Percentiles rank a stretch among this genome's conserved stretches.
Evolutionary conservation across 1,140 invertebrate genomes (phyloP).

Genomic region (Drosophila punjabiensis): DNA sequence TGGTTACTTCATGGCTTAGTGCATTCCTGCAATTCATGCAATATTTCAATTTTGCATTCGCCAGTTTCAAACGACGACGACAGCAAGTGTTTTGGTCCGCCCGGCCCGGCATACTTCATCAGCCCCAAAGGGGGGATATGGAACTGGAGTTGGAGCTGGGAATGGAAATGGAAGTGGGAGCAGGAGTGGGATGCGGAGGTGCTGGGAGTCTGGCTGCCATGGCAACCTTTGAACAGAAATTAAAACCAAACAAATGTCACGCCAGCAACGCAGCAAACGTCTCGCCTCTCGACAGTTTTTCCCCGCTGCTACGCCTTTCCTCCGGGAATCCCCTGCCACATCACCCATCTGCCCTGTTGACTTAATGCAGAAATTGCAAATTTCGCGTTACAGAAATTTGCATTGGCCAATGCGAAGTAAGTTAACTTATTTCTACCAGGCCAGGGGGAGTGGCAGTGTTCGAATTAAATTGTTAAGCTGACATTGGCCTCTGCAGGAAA

Average conservation of each 20-base stretch:
- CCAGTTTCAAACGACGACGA: conserved; percentile 28
- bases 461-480: conserved; percentile 67
- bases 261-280: conserved; percentile 48
- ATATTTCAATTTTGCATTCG: conserved; percentile 73
- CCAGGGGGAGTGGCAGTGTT: conserved; percentile 20
- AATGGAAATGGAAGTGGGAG: background rate
- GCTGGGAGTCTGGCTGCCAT: conserved; percentile 44
- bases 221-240: conserved; percentile 78
- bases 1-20: conserved; percentile 46
- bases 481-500: conserved; percentile 53
- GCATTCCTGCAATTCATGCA: conserved; percentile 73
- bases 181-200: conserved; percentile 7
- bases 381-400: conserved; percentile 53
- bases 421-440: conserved; percentile 36
- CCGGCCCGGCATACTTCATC: conserved; percentile 24
- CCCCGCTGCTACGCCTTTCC: background rate
- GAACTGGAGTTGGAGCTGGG: background rate
- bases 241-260: conserved; percentile 83
- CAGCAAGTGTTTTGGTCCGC: conserved; percentile 50
- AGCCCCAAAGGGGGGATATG: conserved; percentile 25
- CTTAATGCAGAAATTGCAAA: conserved; percentile 76
- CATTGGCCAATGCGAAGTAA: conserved; percentile 43
- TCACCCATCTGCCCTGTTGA: conserved; percentile 50
- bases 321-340: conserved; percentile 3
- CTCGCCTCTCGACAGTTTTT: conserved; percentile 14